phyloP scores from a whole-genome alignment of 2,113 vertebrate species.

The Ivindomyrus marchei region DNA sequence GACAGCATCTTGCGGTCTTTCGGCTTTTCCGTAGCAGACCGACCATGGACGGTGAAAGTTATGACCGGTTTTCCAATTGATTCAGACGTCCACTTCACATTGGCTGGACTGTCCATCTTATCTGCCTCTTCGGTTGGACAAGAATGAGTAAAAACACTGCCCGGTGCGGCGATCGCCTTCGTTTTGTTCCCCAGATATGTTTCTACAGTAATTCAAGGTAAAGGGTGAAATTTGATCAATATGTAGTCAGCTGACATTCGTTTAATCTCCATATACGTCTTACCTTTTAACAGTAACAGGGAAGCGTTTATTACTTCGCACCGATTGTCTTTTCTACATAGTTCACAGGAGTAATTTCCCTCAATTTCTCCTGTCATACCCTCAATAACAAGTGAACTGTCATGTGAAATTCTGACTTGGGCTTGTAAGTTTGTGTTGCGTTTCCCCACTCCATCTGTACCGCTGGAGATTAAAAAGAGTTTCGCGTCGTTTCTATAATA shows the following conservation, averaged over 20 bases:
- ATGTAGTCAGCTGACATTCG: background rate
- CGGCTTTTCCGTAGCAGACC: background rate
- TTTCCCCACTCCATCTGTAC: fast-evolving
- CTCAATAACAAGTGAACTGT: conserved; percentile 36
- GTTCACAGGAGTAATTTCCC: conserved; percentile 48
- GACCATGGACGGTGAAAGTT: background rate
- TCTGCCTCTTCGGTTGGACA: background rate
- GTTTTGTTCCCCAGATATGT: background rate
- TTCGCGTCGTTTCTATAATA: background rate
- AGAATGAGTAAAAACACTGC: conserved; percentile 22
- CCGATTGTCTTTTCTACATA: background rate
- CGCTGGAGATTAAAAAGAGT: background rate
- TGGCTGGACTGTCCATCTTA: background rate
- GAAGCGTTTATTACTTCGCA: background rate
- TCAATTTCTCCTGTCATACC: conserved; percentile 27
- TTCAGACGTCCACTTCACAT: conserved; percentile 13
- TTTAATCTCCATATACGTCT: background rate
- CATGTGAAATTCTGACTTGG: fast-evolving
- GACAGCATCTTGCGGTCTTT: background rate
- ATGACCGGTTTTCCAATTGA: background rate
- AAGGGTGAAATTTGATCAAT: background rate
- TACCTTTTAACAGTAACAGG: conserved; percentile 37
- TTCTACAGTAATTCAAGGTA: background rate
- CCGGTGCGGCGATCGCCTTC: background rate
- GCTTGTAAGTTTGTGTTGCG: fast-evolving